These are phyloP conservation scores for Varecia variegata DNA, from an alignment of 2,797 vertebrate genomes.

Conservation along the genomic window DNA sequence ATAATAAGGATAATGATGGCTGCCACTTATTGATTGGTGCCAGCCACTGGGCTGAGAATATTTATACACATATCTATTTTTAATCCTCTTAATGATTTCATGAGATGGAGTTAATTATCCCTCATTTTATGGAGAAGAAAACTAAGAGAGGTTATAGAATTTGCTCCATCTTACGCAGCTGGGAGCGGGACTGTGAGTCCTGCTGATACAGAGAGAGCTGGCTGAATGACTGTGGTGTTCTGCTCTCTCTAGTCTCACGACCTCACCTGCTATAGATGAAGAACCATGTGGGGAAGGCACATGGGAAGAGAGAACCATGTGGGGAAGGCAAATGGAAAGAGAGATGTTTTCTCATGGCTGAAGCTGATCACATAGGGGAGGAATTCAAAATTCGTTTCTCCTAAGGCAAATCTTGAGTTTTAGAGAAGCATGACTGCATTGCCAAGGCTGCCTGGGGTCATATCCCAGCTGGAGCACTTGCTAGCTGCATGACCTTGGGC, in stretches of 20 bases:
- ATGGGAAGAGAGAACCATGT: neutral
- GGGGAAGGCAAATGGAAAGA: neutral
- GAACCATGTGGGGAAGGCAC: neutral
- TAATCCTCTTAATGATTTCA: neutral
- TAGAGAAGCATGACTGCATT: neutral
- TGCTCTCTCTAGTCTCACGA: neutral
- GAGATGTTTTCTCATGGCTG: neutral
- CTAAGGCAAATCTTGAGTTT: slow-evolving; percentile 28
- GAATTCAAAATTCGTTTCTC: slow-evolving; percentile 17
- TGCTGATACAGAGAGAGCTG: neutral
- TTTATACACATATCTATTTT: neutral
- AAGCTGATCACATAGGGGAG: neutral
- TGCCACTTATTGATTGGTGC: neutral
- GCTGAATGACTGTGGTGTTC: neutral
- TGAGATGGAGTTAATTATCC: neutral
- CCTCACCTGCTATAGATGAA: neutral
- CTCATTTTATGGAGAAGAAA: neutral
- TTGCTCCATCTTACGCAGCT: neutral
- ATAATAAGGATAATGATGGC: no score
- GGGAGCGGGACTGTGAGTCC: neutral
- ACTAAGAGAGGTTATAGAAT: neutral
- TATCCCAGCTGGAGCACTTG: neutral
- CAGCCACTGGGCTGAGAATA: neutral
- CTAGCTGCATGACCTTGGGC: neutral
- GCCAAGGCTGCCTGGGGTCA: neutral